A percentile compares a stretch with the other conserved stretches of the same genome.
Evolutionary conservation across 2,113 vertebrate genomes (phyloP).

Genomic region (Muntiacus reevesi): DNA sequence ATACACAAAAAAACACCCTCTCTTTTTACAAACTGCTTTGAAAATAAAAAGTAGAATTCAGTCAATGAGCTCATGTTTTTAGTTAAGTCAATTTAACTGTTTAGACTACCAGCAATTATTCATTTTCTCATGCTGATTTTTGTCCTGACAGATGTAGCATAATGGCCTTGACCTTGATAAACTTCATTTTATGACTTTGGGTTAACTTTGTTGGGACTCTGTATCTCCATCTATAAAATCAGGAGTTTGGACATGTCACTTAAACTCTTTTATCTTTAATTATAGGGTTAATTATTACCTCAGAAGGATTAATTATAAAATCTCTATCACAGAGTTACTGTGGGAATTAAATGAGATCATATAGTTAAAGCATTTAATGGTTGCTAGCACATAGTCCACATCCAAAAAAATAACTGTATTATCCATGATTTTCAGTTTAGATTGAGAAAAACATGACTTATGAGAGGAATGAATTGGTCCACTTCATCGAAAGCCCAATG

Average conservation of each 20-base stretch:
- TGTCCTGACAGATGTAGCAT: not conserved
- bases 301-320: not conserved
- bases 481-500: not conserved
- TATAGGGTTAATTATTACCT: not conserved
- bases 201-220: not conserved
- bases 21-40: not conserved
- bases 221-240: not conserved
- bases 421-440: not conserved
- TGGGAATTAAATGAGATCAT: not conserved
- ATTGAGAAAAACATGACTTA: not conserved
- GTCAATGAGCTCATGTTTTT: not conserved
- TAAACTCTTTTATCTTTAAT: slow-evolving; percentile 10
- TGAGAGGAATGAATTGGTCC: not conserved
- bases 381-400: not conserved
- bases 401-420: not conserved
- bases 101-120: not conserved
- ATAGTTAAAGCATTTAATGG: not conserved
- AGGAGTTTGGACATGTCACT: not conserved
- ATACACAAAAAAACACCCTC: not conserved
- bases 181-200: not conserved
- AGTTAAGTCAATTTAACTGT: not conserved
- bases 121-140: not conserved
- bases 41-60: not conserved
- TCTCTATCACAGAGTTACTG: not conserved
- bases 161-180: not conserved